phyloP scores from a whole-genome alignment of 2,797 vertebrate species.

The Triplophysa bombifrons region DNA sequence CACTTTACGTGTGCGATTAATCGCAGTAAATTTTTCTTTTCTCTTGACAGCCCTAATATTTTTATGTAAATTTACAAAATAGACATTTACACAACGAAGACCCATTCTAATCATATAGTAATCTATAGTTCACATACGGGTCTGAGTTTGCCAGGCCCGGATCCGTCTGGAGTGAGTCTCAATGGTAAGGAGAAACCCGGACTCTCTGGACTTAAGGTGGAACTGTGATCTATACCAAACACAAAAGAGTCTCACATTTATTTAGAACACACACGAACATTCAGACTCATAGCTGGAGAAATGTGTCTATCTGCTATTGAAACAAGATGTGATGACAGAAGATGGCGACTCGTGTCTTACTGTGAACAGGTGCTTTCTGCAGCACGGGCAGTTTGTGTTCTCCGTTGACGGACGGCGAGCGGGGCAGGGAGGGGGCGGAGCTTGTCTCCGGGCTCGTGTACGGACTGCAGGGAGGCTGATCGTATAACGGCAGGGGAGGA shows the following conservation, averaged over 20 bases:
- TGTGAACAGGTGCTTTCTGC: constrained; percentile 70
- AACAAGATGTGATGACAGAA: background rate
- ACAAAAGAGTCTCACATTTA: constrained; percentile 9
- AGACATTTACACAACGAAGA: too few relatives aligned
- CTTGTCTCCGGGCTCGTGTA: constrained; percentile 89
- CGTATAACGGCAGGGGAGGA: constrained; percentile 89
- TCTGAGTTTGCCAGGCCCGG: constrained; percentile 87
- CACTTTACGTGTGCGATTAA: too few relatives aligned
- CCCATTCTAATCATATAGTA: background rate
- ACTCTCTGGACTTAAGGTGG: constrained; percentile 83
- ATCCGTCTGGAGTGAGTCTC: constrained; percentile 81
- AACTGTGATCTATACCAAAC: constrained; percentile 81
- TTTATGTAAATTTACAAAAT: too few relatives aligned
- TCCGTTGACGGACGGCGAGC: constrained; percentile 89
- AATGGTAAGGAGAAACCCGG: constrained; percentile 85
- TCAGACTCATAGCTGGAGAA: background rate
- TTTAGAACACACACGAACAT: background rate
- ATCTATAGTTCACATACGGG: constrained; percentile 80
- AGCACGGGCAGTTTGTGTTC: constrained; percentile 75
- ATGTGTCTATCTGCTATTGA: background rate
- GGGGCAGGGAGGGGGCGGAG: constrained; percentile 84
- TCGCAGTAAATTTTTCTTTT: too few relatives aligned
- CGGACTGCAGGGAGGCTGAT: constrained; percentile 90
- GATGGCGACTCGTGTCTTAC: constrained; percentile 62
- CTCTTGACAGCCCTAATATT: too few relatives aligned